Evolutionary conservation across 2,113 vertebrate species (phyloP).

Genomic region (Oxyura jamaicensis): DNA sequence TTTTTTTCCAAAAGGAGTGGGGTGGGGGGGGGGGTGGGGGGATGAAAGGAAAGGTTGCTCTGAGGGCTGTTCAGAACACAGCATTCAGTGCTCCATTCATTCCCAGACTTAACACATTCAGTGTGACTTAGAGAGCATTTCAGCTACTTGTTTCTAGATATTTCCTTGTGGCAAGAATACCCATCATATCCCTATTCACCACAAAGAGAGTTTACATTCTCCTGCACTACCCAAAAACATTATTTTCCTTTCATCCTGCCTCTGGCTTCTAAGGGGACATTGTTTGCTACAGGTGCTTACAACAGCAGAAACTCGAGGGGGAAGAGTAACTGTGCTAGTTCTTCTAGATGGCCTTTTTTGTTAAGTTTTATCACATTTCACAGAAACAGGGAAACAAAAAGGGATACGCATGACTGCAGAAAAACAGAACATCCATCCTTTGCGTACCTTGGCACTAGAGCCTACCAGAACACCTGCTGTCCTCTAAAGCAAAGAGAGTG

Average conservation of each 20-base stretch:
- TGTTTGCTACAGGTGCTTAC: background rate
- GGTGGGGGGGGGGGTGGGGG: no score
- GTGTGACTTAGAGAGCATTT: background rate
- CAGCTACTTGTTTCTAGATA: background rate
- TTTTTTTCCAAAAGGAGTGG: no score
- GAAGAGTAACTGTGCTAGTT: background rate
- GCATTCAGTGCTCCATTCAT: background rate
- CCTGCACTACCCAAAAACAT: background rate
- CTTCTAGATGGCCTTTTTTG: background rate
- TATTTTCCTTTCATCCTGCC: background rate
- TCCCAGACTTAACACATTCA: accelerated
- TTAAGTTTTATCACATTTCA: background rate
- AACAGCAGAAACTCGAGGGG: background rate
- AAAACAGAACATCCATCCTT: background rate
- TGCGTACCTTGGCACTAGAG: background rate
- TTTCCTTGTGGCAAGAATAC: background rate
- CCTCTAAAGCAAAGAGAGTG: background rate
- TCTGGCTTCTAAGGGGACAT: background rate
- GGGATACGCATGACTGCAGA: no score
- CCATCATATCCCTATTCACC: background rate
- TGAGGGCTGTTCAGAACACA: background rate
- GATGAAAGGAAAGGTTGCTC: background rate
- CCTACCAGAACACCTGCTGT: background rate
- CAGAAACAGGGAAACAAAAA: background rate
- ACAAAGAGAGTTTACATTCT: background rate